Conservation (phyloP, 2,888 invertebrate genomes). For the Corbicula japonica region DNA sequence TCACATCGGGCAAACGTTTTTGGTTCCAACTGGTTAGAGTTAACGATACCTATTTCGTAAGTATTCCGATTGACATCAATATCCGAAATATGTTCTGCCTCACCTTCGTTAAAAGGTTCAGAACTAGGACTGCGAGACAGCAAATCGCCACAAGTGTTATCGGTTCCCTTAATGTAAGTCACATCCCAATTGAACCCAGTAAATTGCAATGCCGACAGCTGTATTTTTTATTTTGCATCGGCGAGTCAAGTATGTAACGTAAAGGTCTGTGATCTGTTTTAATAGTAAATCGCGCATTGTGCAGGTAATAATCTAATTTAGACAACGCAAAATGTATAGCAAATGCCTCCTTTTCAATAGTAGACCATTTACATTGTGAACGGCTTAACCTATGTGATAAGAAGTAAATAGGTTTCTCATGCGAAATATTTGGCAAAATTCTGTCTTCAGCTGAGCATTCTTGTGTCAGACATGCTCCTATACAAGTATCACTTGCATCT, state of each 20-base stretch:
- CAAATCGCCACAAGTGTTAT: slow-evolving; percentile 32
- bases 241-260: slow-evolving; percentile 20
- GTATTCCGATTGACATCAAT: slow-evolving; percentile 48
- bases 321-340: slow-evolving; percentile 26
- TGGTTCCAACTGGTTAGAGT: slow-evolving; percentile 54
- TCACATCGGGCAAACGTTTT: slow-evolving; percentile 32
- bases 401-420: slow-evolving; percentile 38
- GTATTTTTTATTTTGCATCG: slow-evolving; percentile 50
- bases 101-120: neutral
- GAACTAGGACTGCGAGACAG: slow-evolving; percentile 1
- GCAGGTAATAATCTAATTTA: slow-evolving; percentile 19
- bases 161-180: slow-evolving; percentile 41
- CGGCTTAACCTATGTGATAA: slow-evolving; percentile 27
- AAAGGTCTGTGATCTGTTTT: slow-evolving; percentile 40
- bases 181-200: slow-evolving; percentile 43
- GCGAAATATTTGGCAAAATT: slow-evolving; percentile 3
- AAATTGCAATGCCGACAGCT: slow-evolving; percentile 27
- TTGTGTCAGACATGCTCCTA: slow-evolving; percentile 34
- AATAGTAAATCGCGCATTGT: slow-evolving; percentile 34
- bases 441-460: neutral
- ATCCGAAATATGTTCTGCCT: neutral
- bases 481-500: slow-evolving; percentile 44
- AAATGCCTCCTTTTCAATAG: slow-evolving; percentile 33
- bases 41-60: slow-evolving; percentile 42
- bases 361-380: slow-evolving; percentile 30